These are phyloP conservation scores for Chiloscyllium punctatum DNA, from an alignment of 2,797 vertebrate species.

Conservation along the genomic window DNA sequence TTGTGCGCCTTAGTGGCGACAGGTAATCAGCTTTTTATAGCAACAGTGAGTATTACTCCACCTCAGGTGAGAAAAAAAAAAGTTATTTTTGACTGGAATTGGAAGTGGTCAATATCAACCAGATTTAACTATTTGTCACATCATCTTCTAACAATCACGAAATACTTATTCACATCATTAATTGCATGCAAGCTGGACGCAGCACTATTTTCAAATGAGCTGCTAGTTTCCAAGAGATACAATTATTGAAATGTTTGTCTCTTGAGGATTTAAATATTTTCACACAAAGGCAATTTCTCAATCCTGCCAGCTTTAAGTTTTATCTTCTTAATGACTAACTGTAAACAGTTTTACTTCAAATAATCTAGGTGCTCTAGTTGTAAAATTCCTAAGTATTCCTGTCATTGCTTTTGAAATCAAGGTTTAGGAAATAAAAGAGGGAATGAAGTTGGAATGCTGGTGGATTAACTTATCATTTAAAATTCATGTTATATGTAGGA, in stretches of 20 bases:
- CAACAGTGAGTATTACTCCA: not conserved
- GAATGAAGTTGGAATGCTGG: not conserved
- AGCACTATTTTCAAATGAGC: not conserved
- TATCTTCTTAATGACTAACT: not conserved
- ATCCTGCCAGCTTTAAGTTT: not conserved
- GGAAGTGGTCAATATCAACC: not conserved
- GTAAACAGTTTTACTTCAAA: not conserved
- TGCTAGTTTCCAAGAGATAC: not conserved
- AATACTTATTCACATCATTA: not conserved
- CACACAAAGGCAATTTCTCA: not conserved
- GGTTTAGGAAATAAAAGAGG: not conserved
- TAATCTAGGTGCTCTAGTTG: not conserved
- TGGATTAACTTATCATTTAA: not conserved
- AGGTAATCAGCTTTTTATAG: not conserved
- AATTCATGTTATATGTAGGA: not conserved
- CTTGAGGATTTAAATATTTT: not conserved
- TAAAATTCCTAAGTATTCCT: not conserved
- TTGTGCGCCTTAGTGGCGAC: too few relatives aligned
- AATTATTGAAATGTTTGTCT: not conserved
- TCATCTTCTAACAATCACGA: not conserved
- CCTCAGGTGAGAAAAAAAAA: not conserved
- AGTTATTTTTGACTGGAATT: not conserved
- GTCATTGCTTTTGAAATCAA: not conserved
- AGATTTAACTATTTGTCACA: too few relatives aligned
- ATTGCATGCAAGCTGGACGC: not conserved